These are phyloP conservation scores for Lapara coniferarum DNA, from an alignment of 2,888 invertebrate species.

Conservation along the genomic window DNA sequence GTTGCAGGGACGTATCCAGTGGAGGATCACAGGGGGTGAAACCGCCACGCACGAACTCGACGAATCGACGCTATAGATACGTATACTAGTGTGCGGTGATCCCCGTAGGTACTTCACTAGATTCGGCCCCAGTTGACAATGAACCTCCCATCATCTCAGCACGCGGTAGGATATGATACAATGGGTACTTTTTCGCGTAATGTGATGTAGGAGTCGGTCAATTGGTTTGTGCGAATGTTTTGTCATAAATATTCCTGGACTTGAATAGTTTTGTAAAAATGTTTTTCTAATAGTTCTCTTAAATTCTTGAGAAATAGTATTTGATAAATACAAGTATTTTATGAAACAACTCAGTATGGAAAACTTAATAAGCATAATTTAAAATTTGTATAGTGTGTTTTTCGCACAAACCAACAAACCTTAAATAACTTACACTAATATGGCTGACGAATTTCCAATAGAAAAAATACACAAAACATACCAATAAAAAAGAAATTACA, in stretches of 20 bases:
- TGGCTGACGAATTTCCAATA: constrained; percentile 58
- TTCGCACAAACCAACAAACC: background rate
- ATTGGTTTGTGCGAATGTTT: background rate
- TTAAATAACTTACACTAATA: constrained; percentile 63
- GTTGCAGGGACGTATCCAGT: constrained; percentile 33
- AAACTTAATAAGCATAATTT: too few relatives aligned
- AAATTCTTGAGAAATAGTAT: too few relatives aligned
- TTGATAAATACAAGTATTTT: too few relatives aligned
- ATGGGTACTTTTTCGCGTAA: constrained; percentile 20
- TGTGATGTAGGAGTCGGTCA: constrained; percentile 5
- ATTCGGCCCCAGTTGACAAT: constrained; percentile 2
- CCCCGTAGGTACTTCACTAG: background rate
- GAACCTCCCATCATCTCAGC: constrained; percentile 9
- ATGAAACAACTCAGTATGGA: too few relatives aligned
- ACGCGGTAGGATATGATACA: constrained; percentile 22
- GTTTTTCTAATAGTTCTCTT: too few relatives aligned
- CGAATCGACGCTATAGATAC: background rate
- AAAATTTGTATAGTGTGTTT: too few relatives aligned
- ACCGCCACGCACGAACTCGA: background rate
- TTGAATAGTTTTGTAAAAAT: background rate
- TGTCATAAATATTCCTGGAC: background rate
- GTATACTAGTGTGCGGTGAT: constrained; percentile 12
- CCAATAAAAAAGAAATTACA: constrained; percentile 52
- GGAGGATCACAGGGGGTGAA: constrained; percentile 1
- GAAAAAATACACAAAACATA: constrained; percentile 25